Evolutionary conservation across 2,888 invertebrate genomes (phyloP), one percentile per base, ranked within the genome.

Genomic region (Lasiommata megera): DNA sequence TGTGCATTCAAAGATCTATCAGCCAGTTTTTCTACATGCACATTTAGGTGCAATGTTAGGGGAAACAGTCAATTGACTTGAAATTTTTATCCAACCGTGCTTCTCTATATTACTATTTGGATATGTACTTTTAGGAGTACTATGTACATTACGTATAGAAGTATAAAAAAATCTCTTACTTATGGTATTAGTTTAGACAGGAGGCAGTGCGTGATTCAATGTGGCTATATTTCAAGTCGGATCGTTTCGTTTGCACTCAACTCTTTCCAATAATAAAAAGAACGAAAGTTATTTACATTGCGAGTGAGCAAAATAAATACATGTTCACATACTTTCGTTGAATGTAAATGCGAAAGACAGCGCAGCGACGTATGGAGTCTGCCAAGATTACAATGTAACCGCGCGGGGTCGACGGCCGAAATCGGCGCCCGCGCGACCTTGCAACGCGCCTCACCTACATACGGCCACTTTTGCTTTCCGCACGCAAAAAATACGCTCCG

Each of bases 361-460:
- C 16, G 12, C n/a, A n/a, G n/a, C n/a, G n/a, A n/a, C n/a, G n/a
- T n/a, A n/a, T 46, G 58, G 46, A 47, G 61, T 58, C 38, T 59
- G 64, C 62, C 64, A 63, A 64, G 62, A 66, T 61, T 56, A 65
- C 67, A 68, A 61, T 65, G 63, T 62, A 43, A 40, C 61, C 54
- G 63, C 64, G 60, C 54, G 78, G 82, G 88, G 85, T 88, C 83
- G 80, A 81, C 79, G 92, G 76, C 91, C 91, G 84, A 77, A 85
- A 82, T 86, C 83, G 88, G 87, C 89, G 82, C 86, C 85, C 80
- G 82, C 84, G 84, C 88, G 91, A 89, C 91, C 88, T 84, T 88
- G 91, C 84, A 75, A 64, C 82, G 79, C 77, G 79, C 73, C 84
- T 89, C 87, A 88, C 88, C 89, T 88, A 88, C 89, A 88, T 88